A percentile compares a stretch with the other conserved stretches of the same genome.
These are phyloP conservation scores for Vespertilio murinus DNA, from an alignment of 2,797 vertebrate genomes.

Conservation along the genomic window DNA sequence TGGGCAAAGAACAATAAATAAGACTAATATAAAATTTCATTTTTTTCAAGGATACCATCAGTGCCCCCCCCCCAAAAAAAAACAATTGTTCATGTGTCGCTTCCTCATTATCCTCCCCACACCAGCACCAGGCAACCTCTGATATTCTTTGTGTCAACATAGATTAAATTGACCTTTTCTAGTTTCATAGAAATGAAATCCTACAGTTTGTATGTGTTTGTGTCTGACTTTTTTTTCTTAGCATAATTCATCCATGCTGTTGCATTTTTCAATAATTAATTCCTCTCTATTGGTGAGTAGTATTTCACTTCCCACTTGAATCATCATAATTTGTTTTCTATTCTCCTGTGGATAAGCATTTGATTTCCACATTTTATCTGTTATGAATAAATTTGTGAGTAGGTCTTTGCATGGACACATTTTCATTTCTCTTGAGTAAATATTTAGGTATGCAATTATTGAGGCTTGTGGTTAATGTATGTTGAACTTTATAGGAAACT, in stretches of 20 bases:
- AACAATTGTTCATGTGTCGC: neutral
- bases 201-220: neutral
- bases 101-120: neutral
- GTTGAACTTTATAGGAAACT: neutral
- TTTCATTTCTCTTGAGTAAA: constrained; percentile 41
- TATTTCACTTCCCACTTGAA: neutral
- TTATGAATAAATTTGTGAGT: neutral
- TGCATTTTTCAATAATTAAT: neutral
- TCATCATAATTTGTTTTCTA: neutral
- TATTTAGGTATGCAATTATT: neutral
- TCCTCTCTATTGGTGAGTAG: neutral
- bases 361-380: neutral
- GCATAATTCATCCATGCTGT: neutral
- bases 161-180: neutral
- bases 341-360: neutral
- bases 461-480: neutral
- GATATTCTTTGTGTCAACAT: neutral
- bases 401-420: neutral
- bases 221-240: neutral
- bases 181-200: neutral
- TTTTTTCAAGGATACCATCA: neutral
- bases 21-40: constrained; percentile 42
- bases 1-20: constrained; percentile 5
- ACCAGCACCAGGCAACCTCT: neutral
- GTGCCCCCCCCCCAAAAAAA: too few species aligned